Evolutionary conservation across 1,140 invertebrate species (phyloP), one percentile per base, ranked within the genome.

Genomic region (Drosophila ananassae): DNA sequence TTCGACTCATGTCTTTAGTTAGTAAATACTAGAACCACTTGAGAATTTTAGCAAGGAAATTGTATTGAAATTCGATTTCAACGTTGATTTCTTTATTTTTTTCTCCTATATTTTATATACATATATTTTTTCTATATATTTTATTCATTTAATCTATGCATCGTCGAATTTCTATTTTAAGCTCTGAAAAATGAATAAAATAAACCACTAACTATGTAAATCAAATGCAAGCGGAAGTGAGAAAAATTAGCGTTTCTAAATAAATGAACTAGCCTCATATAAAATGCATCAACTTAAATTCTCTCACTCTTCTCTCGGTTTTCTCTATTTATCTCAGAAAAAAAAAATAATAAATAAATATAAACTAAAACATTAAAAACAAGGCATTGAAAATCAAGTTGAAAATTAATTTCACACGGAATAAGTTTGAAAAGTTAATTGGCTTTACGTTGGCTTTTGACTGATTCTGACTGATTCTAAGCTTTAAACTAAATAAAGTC

Each of bases 391-490:
- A 81, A 81, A 61, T 61, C 74, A 77, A 78, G 78, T 85, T n/a
- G n/a, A n/a, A n/a, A 78, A 87, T 78, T 81, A 78, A 75, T 87
- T 85, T 85, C 77, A 87, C 78, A 87, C 82, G 82, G 69, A 81
- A 82, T 85, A 82, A 81, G 82, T 85, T 85, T 71, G 69, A 78
- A 59, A 80, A 75, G 74, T 87, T 87, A 85, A 85, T 87, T 85
- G 82, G 81, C 81, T 80, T 71, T 67, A 60, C 61, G 67, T 54
- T 79, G 67, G 73, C 81, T 85, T 78, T 87, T 78, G 61, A 71
- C 81, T 81, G 50, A 83, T 48, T 62, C 60, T 30, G 34, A 22
- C 51, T 53, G 22, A 48, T 39, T 25, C 25, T 28, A 32, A 1
- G 32, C n/a, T 9, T n/a, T 41, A 24, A 61, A 62, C 1, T 12